Evolutionary conservation across 2,888 invertebrate genomes (phyloP).

Genomic region (Fragum whitleyi): DNA sequence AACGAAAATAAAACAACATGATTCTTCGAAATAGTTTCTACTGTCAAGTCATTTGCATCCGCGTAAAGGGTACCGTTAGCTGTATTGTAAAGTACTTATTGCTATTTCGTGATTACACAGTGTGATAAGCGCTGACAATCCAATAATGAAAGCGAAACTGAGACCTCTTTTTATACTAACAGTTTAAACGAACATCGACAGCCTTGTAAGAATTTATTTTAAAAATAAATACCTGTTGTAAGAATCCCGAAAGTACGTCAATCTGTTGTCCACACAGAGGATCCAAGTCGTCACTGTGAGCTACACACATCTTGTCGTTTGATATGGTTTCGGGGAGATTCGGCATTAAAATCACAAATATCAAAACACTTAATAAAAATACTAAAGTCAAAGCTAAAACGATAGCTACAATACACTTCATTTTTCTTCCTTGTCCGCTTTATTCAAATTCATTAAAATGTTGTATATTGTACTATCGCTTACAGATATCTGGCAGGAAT

Average conservation of each 20-base stretch:
- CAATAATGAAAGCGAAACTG: no score
- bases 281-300: background rate
- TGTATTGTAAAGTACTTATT: no score
- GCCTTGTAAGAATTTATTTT: no score
- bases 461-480: background rate
- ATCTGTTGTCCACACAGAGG: background rate
- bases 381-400: background rate
- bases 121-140: no score
- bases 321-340: background rate
- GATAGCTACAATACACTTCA: conserved; percentile 13
- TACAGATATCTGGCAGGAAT: no score
- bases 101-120: no score
- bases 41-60: no score
- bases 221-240: background rate
- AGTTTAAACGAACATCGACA: no score
- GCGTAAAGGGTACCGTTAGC: no score
- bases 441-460: background rate
- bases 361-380: background rate
- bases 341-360: background rate
- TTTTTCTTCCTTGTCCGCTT: background rate
- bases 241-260: background rate
- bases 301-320: conserved; percentile 10
- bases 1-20: no score
- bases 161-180: no score
- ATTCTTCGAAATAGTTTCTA: no score